These are phyloP conservation scores for Pyxicephalus adspersus DNA, from an alignment of 2,113 vertebrate genomes.

Conservation along the genomic window DNA sequence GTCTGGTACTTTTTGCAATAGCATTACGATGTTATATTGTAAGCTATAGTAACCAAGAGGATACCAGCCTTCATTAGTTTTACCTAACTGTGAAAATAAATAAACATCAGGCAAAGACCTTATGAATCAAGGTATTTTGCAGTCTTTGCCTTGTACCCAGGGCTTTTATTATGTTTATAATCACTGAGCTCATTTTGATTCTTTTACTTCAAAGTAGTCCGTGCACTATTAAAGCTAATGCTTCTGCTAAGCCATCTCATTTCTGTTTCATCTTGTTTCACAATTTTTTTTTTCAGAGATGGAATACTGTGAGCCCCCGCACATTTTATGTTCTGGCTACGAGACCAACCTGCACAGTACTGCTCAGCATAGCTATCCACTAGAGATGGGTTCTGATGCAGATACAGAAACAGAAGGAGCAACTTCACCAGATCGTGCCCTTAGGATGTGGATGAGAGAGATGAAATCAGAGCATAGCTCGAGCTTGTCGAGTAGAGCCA, in stretches of 20 bases:
- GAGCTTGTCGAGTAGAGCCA: conserved; percentile 92
- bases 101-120: no score
- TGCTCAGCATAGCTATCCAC: conserved; percentile 80
- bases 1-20: no score
- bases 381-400: conserved; percentile 85
- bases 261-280: conserved; percentile 18
- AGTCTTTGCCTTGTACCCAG: no score
- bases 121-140: no score
- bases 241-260: not conserved
- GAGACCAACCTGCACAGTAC: conserved; percentile 77
- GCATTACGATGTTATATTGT: no score
- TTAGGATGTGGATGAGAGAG: conserved; percentile 93
- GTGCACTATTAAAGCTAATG: no score
- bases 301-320: conserved; percentile 88
- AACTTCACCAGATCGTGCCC: conserved; percentile 82
- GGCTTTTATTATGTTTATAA: no score
- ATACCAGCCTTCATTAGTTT: no score
- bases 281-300: conserved; percentile 75
- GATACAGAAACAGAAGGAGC: conserved; percentile 91
- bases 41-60: no score
- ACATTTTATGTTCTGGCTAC: conserved; percentile 85
- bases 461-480: conserved; percentile 94
- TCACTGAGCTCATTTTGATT: no score
- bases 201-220: no score
- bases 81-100: no score